A percentile compares a stretch with the other conserved stretches of the same genome.
Conservation (phyloP, 2,797 vertebrate species). For the Silurus aristotelis region DNA sequence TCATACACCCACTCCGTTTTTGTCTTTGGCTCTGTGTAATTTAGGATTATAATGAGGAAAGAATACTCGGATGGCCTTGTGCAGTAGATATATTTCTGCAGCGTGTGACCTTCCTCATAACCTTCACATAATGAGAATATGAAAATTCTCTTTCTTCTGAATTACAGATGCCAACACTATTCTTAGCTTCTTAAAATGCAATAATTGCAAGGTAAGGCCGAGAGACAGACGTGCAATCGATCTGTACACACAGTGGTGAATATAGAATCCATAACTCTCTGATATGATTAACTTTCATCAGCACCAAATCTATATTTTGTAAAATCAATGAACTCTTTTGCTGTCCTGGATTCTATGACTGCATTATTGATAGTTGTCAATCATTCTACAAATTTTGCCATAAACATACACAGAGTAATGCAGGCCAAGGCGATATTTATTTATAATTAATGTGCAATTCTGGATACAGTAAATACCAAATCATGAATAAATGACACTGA, state of each 20-base stretch:
- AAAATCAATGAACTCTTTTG: not conserved
- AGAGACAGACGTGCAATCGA: constrained; percentile 11
- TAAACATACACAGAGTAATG: not conserved
- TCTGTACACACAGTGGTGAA: constrained; percentile 16
- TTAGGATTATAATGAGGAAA: constrained; percentile 47
- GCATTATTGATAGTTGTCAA: not conserved
- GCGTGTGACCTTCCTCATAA: constrained; percentile 4
- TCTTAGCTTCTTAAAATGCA: not conserved
- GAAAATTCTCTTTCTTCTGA: constrained; percentile 25
- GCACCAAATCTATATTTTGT: constrained; percentile 20
- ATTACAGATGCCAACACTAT: constrained; percentile 20
- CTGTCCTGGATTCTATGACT: not conserved
- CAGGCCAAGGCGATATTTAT: not conserved
- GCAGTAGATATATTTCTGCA: constrained; percentile 44
- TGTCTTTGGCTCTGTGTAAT: constrained; percentile 35
- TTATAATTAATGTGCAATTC: not conserved
- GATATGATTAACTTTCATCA: constrained; percentile 8
- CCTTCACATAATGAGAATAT: constrained; percentile 18
- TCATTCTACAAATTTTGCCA: not conserved
- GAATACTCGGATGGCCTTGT: constrained; percentile 43
- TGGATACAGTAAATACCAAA: not conserved
- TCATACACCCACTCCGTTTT: not conserved
- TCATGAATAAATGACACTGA: not conserved
- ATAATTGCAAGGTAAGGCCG: not conserved
- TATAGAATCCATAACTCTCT: constrained; percentile 36